Evolutionary conservation across 2,797 vertebrate species (phyloP).

Genomic region (Gobio occitaniae): DNA sequence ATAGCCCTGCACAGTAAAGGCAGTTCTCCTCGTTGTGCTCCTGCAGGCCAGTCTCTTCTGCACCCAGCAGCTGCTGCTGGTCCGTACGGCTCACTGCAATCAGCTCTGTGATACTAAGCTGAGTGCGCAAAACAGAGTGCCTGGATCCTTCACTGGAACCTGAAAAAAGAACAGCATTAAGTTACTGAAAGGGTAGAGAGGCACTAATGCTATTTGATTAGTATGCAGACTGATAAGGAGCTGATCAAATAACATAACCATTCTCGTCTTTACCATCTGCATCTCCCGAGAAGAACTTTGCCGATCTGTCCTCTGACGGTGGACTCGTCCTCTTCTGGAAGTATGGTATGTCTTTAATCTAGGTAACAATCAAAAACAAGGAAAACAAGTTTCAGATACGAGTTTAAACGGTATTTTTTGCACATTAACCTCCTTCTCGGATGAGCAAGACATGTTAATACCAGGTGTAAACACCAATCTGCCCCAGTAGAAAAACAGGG

Average conservation of each 20-base stretch:
- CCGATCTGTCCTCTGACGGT: slow-evolving; percentile 85
- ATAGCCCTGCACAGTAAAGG: slow-evolving; percentile 93
- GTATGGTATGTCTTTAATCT: slow-evolving; percentile 93
- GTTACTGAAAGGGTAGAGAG: not conserved
- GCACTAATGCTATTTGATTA: not conserved
- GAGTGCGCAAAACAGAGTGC: slow-evolving; percentile 86
- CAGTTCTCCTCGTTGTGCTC: slow-evolving; percentile 97
- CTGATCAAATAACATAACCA: slow-evolving; percentile 36
- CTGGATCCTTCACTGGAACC: slow-evolving; percentile 82
- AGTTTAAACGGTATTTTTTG: not conserved
- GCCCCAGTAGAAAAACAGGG: not conserved
- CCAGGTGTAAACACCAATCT: not conserved
- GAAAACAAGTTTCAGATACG: not conserved
- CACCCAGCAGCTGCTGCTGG: slow-evolving; percentile 86
- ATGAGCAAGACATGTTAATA: not conserved
- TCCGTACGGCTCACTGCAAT: slow-evolving; percentile 91
- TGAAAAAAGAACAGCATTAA: slow-evolving; percentile 41
- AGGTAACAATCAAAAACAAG: slow-evolving; percentile 27
- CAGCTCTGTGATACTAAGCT: slow-evolving; percentile 97
- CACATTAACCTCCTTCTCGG: not conserved
- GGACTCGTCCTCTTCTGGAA: slow-evolving; percentile 93
- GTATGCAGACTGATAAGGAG: slow-evolving; percentile 19
- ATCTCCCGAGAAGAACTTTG: slow-evolving; percentile 86
- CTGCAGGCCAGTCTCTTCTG: slow-evolving; percentile 94
- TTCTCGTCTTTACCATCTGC: slow-evolving; percentile 81